Percentiles rank a stretch among this genome's conserved stretches.
Conservation (phyloP, 2,113 vertebrate species). For the Austrofundulus limnaeus region DNA sequence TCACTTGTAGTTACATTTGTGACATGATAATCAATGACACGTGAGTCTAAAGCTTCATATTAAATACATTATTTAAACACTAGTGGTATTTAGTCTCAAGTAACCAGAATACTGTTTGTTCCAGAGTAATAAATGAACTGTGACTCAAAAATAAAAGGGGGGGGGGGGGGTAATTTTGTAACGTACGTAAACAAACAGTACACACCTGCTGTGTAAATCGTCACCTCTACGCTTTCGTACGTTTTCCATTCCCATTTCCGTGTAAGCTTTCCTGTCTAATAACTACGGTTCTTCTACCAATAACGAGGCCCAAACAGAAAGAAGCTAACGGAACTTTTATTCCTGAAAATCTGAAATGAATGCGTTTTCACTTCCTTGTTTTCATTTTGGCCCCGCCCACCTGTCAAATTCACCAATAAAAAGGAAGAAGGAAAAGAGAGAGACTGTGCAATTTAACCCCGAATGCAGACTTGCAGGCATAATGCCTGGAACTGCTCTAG, state of each 20-base stretch:
- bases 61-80: too few relatives aligned
- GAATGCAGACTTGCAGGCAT: neutral
- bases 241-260: conserved; percentile 31
- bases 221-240: conserved; percentile 50
- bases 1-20: neutral
- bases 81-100: too few relatives aligned
- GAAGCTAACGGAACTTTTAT: neutral
- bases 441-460: rapidly evolving
- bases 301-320: rapidly evolving
- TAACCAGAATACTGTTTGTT: neutral
- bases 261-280: neutral
- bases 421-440: neutral
- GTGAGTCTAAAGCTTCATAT: too few relatives aligned
- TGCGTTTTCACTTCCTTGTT: conserved; percentile 41
- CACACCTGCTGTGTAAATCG: conserved; percentile 47
- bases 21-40: too few relatives aligned
- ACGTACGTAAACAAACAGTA: neutral
- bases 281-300: rapidly evolving
- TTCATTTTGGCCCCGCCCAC: conserved; percentile 35
- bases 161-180: neutral
- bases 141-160: neutral
- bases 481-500: too few relatives aligned
- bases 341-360: neutral
- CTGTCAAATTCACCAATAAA: conserved; percentile 42
- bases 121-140: neutral